These are phyloP conservation scores for Furnarius figulus DNA, from an alignment of 2,113 vertebrate species.

Conservation along the genomic window DNA sequence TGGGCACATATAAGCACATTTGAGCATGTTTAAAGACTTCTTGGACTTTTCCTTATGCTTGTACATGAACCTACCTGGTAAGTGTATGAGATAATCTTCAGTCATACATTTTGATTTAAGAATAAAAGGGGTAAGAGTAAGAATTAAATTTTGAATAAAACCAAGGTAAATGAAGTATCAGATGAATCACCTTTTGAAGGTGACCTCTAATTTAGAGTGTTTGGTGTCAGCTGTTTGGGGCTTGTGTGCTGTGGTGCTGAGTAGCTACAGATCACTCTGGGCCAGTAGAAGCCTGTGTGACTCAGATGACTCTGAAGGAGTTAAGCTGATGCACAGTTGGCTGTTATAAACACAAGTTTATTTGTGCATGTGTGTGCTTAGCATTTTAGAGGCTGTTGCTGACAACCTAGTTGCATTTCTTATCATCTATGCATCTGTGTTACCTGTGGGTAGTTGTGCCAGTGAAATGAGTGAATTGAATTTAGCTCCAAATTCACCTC, in stretches of 20 bases:
- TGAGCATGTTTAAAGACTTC: background rate
- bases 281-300: background rate
- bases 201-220: background rate
- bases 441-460: background rate
- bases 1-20: background rate
- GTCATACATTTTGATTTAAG: background rate
- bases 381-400: background rate
- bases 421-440: background rate
- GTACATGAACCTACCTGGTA: background rate
- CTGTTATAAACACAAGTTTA: background rate
- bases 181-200: background rate
- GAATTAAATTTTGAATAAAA: background rate
- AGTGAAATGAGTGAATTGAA: background rate
- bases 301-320: background rate
- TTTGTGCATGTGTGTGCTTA: background rate
- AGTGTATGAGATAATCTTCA: background rate
- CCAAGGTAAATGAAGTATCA: background rate
- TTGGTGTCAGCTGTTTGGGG: background rate
- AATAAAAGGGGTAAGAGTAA: background rate
- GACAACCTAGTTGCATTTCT: background rate
- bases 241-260: background rate
- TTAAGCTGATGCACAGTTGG: background rate
- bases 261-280: fast-evolving
- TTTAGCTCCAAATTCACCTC: conserved; percentile 3
- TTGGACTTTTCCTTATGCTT: background rate